Conservation (phyloP, 2,113 vertebrate species). For the Climacteris rufus region DNA sequence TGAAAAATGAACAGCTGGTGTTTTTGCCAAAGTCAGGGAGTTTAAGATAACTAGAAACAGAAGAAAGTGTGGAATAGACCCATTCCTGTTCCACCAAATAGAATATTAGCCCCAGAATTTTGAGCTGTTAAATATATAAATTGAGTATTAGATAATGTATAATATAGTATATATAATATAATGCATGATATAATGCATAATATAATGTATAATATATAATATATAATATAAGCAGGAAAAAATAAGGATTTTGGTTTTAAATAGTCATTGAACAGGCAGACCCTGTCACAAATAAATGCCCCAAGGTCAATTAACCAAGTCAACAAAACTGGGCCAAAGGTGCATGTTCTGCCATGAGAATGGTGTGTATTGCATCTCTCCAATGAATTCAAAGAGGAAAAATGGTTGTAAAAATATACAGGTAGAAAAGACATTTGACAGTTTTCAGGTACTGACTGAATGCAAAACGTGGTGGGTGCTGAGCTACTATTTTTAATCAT, state of each 20-base stretch:
- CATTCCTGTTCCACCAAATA: not conserved
- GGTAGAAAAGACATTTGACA: not conserved
- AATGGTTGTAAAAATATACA: not conserved
- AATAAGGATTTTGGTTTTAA: not conserved
- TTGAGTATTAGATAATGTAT: too few species aligned
- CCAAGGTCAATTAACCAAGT: not conserved
- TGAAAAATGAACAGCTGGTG: not conserved
- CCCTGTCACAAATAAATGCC: not conserved
- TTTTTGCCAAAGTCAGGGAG: constrained; percentile 8
- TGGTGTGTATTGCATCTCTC: not conserved
- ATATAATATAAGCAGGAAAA: too few species aligned
- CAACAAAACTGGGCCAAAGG: not conserved
- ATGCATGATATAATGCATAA: too few species aligned
- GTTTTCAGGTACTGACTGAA: not conserved
- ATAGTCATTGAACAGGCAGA: not conserved
- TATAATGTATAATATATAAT: not conserved
- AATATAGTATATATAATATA: not conserved
- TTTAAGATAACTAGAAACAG: not conserved
- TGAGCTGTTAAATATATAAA: not conserved
- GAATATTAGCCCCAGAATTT: not conserved
- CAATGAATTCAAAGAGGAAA: not conserved
- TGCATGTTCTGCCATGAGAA: not conserved
- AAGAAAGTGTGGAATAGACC: not conserved
- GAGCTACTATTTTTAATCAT: not conserved
- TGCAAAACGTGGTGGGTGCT: not conserved